Conservation (phyloP, 2,888 invertebrate species). For the Acronicta aceris region DNA sequence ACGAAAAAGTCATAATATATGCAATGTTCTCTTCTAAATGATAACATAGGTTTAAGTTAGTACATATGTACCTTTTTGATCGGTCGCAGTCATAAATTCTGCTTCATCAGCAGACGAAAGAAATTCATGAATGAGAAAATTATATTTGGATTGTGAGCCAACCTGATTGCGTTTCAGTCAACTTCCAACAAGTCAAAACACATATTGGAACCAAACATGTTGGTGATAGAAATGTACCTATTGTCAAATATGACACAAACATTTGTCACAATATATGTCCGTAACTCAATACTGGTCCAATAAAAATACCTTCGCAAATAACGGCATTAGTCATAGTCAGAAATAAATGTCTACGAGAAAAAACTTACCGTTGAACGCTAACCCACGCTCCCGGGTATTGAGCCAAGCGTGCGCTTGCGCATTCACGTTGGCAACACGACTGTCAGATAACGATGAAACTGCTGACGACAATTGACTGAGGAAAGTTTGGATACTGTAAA, state of each 20-base stretch:
- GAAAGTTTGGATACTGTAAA: conserved; percentile 62
- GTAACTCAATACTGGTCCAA: conserved; percentile 78
- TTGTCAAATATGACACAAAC: conserved; percentile 60
- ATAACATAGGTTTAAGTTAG: too few relatives aligned
- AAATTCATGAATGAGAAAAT: not conserved
- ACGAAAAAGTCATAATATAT: too few relatives aligned
- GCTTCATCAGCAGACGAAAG: too few relatives aligned
- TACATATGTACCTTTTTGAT: too few relatives aligned
- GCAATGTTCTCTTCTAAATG: too few relatives aligned
- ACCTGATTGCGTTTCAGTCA: conserved; percentile 3
- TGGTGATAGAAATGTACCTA: conserved; percentile 43
- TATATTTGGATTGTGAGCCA: not conserved
- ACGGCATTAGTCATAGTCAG: conserved; percentile 77
- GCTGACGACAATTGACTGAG: conserved; percentile 60
- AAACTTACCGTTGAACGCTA: conserved; percentile 64
- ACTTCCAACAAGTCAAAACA: conserved; percentile 27
- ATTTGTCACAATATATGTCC: conserved; percentile 68
- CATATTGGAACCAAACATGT: conserved; percentile 32
- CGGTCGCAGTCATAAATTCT: too few relatives aligned
- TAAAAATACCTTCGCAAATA: conserved; percentile 80
- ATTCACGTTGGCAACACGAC: conserved; percentile 55
- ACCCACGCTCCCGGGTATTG: conserved; percentile 71
- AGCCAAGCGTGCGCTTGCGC: conserved; percentile 67
- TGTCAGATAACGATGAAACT: conserved; percentile 54
- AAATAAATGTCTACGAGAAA: conserved; percentile 77